Percentiles rank a stretch among this genome's conserved stretches.
phyloP scores from a whole-genome alignment of 2,113 vertebrate species.

The Daubentonia madagascariensis region DNA sequence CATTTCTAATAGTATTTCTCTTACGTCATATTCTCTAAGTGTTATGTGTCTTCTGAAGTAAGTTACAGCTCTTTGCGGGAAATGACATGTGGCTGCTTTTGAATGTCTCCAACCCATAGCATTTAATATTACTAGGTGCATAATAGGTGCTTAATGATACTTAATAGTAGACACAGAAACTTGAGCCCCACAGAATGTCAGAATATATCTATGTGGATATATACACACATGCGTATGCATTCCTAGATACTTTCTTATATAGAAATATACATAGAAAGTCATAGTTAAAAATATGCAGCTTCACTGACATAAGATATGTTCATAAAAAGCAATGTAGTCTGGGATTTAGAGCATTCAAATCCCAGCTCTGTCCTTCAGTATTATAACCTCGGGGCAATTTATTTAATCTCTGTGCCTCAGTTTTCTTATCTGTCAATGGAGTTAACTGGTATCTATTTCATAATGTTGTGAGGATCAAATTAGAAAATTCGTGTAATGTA shows the following conservation, averaged over 20 bases:
- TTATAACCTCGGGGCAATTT: not conserved
- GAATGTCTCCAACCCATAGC: not conserved
- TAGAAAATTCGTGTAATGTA: not conserved
- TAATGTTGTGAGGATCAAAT: not conserved
- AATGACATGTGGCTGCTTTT: not conserved
- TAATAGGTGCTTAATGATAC: not conserved
- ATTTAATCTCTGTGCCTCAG: not conserved
- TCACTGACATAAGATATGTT: not conserved
- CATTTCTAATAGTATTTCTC: not conserved
- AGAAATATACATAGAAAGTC: not conserved
- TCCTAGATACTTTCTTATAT: not conserved
- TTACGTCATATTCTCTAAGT: not conserved
- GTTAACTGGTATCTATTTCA: not conserved
- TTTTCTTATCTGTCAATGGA: not conserved
- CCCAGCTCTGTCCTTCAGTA: not conserved
- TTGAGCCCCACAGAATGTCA: not conserved
- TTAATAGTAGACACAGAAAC: not conserved
- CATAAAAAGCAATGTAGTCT: not conserved
- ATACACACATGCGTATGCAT: not conserved
- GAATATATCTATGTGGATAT: not conserved
- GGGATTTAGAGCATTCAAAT: not conserved
- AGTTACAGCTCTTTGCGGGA: not conserved
- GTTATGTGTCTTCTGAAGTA: not conserved
- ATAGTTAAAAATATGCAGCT: not conserved
- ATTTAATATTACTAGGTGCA: not conserved